Percentiles rank a stretch among this genome's conserved stretches.
Evolutionary conservation across 1,140 invertebrate species (phyloP).

Genomic region (Zaprionus gabonicus): DNA sequence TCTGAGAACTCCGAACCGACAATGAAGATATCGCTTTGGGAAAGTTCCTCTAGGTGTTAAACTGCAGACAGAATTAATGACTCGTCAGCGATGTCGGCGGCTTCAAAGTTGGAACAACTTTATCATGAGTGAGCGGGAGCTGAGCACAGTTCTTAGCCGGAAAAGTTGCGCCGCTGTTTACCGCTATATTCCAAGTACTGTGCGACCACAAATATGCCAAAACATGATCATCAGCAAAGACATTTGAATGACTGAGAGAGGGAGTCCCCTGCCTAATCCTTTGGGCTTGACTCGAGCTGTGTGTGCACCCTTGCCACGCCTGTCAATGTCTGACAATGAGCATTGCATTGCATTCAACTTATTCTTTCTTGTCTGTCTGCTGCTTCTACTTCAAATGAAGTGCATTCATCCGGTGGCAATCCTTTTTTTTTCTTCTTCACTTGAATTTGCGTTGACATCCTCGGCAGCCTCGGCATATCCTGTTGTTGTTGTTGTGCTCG

Average conservation of each 20-base stretch:
- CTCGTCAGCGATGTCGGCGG: slow-evolving; percentile 54
- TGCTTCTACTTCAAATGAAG: slow-evolving; percentile 75
- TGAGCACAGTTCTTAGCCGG: slow-evolving; percentile 25
- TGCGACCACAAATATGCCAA: slow-evolving; percentile 75
- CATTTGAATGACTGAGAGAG: slow-evolving; percentile 36
- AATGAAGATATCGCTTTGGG: slow-evolving; percentile 52
- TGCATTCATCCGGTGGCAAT: slow-evolving; percentile 81
- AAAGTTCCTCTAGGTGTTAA: slow-evolving; percentile 66
- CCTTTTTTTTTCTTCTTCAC: slow-evolving; percentile 69
- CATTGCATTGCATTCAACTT: slow-evolving; percentile 34
- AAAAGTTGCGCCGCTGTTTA: slow-evolving; percentile 52
- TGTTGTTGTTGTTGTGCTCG: slow-evolving; percentile 37
- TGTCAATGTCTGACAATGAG: slow-evolving; percentile 67
- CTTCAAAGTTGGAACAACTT: slow-evolving; percentile 75
- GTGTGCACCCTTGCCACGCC: slow-evolving; percentile 36
- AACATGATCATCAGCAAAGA: slow-evolving; percentile 69
- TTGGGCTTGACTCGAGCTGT: slow-evolving; percentile 59
- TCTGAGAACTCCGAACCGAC: slow-evolving; percentile 3
- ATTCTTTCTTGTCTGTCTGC: slow-evolving; percentile 22
- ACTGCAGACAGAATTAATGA: slow-evolving; percentile 68
- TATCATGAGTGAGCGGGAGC: slow-evolving; percentile 37
- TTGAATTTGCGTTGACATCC: slow-evolving; percentile 80
- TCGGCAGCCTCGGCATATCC: slow-evolving; percentile 4
- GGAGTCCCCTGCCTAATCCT: slow-evolving; percentile 55
- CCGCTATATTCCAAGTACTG: slow-evolving; percentile 58